phyloP scores from a whole-genome alignment of 2,888 invertebrate species.

The Stegana nigrithorax region DNA sequence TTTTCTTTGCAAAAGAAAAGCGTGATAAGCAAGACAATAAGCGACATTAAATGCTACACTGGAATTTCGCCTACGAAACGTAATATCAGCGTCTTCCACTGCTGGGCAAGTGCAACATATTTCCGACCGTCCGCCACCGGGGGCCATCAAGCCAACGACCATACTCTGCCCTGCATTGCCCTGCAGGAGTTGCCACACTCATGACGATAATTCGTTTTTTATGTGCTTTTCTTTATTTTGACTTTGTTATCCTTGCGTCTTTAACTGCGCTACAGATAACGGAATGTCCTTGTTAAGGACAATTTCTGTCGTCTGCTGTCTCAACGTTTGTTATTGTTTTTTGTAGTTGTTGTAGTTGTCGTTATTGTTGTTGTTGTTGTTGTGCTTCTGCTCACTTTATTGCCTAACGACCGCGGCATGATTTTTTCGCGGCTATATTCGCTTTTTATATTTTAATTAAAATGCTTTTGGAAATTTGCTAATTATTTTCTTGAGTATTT shows the following conservation, averaged over 20 bases:
- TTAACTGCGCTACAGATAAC: conserved; percentile 32
- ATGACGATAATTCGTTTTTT: conserved; percentile 46
- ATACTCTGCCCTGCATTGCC: too few species aligned
- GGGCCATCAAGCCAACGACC: too few species aligned
- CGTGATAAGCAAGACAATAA: conserved; percentile 36
- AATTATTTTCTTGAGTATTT: conserved; percentile 48
- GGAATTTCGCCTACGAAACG: too few species aligned
- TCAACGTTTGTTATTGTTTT: neutral
- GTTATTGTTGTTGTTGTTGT: conserved; percentile 23
- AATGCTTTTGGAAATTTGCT: conserved; percentile 48
- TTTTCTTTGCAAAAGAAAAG: neutral
- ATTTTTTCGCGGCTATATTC: conserved; percentile 40
- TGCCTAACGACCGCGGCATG: conserved; percentile 64
- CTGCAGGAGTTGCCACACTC: neutral
- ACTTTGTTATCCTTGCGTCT: conserved; percentile 48
- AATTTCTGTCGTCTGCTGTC: too few species aligned
- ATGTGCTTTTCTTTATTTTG: conserved; percentile 46
- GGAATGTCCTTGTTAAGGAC: conserved; percentile 21
- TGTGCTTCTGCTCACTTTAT: conserved; percentile 61
- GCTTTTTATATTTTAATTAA: conserved; percentile 51
- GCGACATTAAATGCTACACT: conserved; percentile 33
- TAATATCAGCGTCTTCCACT: too few species aligned
- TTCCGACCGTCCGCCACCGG: neutral
- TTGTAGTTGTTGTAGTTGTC: neutral
- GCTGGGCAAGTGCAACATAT: conserved; percentile 18